These are phyloP conservation scores for Lysandra bellargus DNA, from an alignment of 2,888 invertebrate genomes.

Conservation along the genomic window DNA sequence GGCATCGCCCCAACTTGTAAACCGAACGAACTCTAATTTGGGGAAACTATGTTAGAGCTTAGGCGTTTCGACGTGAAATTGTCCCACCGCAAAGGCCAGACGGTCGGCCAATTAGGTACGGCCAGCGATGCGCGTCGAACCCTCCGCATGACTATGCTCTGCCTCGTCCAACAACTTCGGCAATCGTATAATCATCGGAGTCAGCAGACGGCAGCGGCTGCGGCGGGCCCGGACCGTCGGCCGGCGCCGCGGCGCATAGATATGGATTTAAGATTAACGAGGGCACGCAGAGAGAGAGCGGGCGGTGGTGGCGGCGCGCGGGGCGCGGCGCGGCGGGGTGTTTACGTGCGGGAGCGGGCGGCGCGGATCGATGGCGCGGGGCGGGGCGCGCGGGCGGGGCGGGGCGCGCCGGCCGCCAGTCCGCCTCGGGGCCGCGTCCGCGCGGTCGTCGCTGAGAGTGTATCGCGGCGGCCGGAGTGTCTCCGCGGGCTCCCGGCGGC, in stretches of 20 bases:
- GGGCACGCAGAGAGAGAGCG: slow-evolving; percentile 61
- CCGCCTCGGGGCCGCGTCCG: slow-evolving; percentile 76
- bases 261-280: slow-evolving; percentile 75
- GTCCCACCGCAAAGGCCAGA: slow-evolving; percentile 49
- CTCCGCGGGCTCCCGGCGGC: slow-evolving; percentile 73
- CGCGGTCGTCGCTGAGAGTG: slow-evolving; percentile 72
- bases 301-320: slow-evolving; percentile 65
- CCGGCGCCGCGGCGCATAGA: slow-evolving; percentile 57
- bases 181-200: not conserved
- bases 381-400: slow-evolving; percentile 52
- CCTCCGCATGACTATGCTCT: not conserved
- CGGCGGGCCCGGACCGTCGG: slow-evolving; percentile 39
- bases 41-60: slow-evolving; percentile 29
- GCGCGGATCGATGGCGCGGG: slow-evolving; percentile 56
- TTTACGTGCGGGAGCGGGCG: slow-evolving; percentile 82
- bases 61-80: slow-evolving; percentile 42
- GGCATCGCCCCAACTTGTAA: not conserved
- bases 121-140: slow-evolving; percentile 38
- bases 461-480: slow-evolving; percentile 74
- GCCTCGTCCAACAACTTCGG: not conserved
- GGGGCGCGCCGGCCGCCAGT: slow-evolving; percentile 60
- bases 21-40: not conserved
- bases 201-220: not conserved
- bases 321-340: slow-evolving; percentile 82
- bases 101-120: slow-evolving; percentile 41